Conservation (phyloP, 2,888 invertebrate species). For the Tinea semifulvella region DNA sequence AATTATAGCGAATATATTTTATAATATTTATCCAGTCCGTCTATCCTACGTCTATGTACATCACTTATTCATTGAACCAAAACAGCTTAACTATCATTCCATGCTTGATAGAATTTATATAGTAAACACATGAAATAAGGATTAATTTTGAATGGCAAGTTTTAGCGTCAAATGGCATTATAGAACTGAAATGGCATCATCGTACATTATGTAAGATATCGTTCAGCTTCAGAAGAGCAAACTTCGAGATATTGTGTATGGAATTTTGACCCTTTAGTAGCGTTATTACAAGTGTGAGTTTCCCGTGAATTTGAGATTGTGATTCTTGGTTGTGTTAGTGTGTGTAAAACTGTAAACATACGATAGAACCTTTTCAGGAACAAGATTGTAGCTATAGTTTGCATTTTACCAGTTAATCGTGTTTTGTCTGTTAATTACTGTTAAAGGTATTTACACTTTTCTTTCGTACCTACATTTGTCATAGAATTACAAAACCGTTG, state of each 20-base stretch:
- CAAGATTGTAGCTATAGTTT: no score
- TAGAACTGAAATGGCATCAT: constrained; percentile 30
- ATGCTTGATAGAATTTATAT: constrained; percentile 3
- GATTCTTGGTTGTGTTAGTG: neutral
- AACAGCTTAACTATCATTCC: constrained; percentile 24
- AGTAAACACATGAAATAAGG: neutral
- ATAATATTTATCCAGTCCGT: no score
- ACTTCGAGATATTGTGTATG: neutral
- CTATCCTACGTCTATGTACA: no score
- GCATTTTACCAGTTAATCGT: no score
- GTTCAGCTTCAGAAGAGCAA: constrained; percentile 22
- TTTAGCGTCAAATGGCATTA: constrained; percentile 22
- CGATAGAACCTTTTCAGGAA: no score
- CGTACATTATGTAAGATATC: constrained; percentile 51
- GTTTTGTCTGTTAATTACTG: no score
- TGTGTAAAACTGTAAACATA: neutral
- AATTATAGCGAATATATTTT: no score
- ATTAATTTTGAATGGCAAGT: constrained; percentile 18
- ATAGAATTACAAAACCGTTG: no score
- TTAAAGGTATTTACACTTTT: no score
- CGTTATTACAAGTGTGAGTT: neutral
- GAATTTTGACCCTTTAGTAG: neutral
- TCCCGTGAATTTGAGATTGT: neutral
- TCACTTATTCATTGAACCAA: constrained; percentile 17
- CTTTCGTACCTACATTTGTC: no score